These are phyloP conservation scores for Mungos mungo DNA, from an alignment of 2,113 vertebrate genomes.

Conservation along the genomic window DNA sequence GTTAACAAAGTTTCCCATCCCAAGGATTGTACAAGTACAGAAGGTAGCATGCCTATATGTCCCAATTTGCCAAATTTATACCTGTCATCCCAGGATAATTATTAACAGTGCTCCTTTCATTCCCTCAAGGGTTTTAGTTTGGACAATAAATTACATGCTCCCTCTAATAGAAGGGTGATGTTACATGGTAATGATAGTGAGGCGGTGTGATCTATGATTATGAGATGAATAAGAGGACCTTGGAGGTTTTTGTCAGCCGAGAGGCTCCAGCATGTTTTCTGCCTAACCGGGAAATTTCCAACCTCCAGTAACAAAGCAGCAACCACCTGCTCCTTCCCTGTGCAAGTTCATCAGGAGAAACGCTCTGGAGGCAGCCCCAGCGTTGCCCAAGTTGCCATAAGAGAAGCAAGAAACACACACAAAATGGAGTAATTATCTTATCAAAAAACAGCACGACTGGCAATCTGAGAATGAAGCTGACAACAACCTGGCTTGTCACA, in stretches of 20 bases:
- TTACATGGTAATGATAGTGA: not conserved
- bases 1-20: not conserved
- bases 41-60: not conserved
- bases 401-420: conserved; percentile 71
- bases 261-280: conserved; percentile 51
- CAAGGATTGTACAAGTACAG: not conserved
- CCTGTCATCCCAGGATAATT: not conserved
- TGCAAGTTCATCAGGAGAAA: conserved; percentile 54
- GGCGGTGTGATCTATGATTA: not conserved
- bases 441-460: conserved; percentile 67
- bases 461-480: conserved; percentile 75
- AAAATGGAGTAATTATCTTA: conserved; percentile 81
- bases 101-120: not conserved
- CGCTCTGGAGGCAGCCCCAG: conserved; percentile 66
- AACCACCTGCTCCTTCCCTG: conserved; percentile 20
- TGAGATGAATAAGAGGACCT: not conserved
- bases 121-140: not conserved
- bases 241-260: not conserved
- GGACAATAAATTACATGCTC: not conserved
- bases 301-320: conserved; percentile 24
- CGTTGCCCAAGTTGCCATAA: conserved; percentile 26
- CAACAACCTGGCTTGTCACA: conserved; percentile 72
- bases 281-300: not conserved
- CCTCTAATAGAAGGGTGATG: not conserved
- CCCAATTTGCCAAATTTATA: not conserved